These are phyloP conservation scores for Drosophila nigricruria DNA, from an alignment of 2,888 invertebrate genomes.

Conservation along the genomic window DNA sequence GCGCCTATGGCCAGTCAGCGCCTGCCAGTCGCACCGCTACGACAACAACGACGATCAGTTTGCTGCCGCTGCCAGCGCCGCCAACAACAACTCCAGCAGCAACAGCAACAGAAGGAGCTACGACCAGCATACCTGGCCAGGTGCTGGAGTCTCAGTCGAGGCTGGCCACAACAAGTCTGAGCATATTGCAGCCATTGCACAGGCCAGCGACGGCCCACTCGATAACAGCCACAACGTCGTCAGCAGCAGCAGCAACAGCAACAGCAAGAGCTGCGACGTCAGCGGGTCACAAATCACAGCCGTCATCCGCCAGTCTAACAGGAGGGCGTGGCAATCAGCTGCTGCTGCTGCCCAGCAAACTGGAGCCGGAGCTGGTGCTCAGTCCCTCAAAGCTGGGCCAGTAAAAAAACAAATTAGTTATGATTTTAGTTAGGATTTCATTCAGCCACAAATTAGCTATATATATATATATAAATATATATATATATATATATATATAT, in stretches of 20 bases:
- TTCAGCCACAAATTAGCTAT: conserved; percentile 46
- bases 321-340: conserved; percentile 63
- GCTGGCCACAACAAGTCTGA: conserved; percentile 72
- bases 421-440: conserved; percentile 69
- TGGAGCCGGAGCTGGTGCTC: conserved; percentile 85
- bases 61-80: conserved; percentile 76
- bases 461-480: conserved; percentile 27
- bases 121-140: conserved; percentile 76
- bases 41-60: conserved; percentile 72
- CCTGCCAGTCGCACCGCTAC: conserved; percentile 44
- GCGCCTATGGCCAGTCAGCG: conserved; percentile 69
- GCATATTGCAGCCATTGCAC: conserved; percentile 67
- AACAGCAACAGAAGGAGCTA: conserved; percentile 6
- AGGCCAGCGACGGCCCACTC: conserved; percentile 51
- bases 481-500: conserved; percentile 26
- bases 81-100: conserved; percentile 36
- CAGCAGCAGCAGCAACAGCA: conserved; percentile 5
- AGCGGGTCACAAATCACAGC: conserved; percentile 61
- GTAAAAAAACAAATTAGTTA: conserved; percentile 44
- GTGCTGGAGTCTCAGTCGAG: conserved; percentile 60
- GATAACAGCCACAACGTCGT: conserved; percentile 42
- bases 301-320: conserved; percentile 63
- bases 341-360: conserved; percentile 66
- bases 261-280: background rate
- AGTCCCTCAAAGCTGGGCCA: conserved; percentile 86